phyloP scores from a whole-genome alignment of 2,888 invertebrate genomes.

The Merodon equestris region DNA sequence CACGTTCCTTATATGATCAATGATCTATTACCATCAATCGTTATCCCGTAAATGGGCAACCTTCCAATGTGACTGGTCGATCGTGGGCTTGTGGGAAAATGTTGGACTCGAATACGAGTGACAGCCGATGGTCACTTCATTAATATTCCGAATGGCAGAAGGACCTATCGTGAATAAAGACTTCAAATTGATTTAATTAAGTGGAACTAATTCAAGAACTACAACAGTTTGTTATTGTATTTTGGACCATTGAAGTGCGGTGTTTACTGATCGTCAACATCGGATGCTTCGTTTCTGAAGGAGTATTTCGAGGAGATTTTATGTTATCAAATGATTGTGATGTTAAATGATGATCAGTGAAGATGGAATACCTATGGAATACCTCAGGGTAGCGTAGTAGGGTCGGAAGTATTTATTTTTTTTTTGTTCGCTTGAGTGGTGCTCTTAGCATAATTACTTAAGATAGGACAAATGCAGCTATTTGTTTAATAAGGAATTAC shows the following conservation, averaged over 20 bases:
- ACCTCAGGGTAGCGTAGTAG: constrained; percentile 39
- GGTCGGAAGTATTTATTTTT: constrained; percentile 12
- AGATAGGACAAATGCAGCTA: too few species aligned
- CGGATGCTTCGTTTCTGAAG: constrained; percentile 1
- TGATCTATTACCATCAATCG: too few species aligned
- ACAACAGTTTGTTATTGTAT: constrained; percentile 33
- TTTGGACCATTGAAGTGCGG: constrained; percentile 28
- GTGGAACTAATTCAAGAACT: constrained; percentile 60
- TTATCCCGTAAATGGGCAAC: too few species aligned
- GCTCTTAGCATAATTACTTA: too few species aligned
- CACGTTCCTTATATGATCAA: too few species aligned
- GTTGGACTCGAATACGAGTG: too few species aligned
- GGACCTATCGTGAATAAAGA: constrained; percentile 65
- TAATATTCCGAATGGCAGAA: constrained; percentile 66
- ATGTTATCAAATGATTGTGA: constrained; percentile 19
- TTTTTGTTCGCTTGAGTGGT: too few species aligned
- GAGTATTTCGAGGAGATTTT: constrained; percentile 42
- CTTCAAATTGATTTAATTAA: constrained; percentile 68
- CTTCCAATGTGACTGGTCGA: too few species aligned
- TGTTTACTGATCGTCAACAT: constrained; percentile 11
- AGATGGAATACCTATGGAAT: constrained; percentile 27
- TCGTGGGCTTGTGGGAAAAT: constrained; percentile 21
- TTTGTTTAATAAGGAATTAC: too few species aligned
- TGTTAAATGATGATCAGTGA: constrained; percentile 1
- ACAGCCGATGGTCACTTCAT: constrained; percentile 62